Evolutionary conservation across 2,113 vertebrate genomes (phyloP), one percentile per base, ranked within the genome.

Genomic region (Toxotes jaculatrix): DNA sequence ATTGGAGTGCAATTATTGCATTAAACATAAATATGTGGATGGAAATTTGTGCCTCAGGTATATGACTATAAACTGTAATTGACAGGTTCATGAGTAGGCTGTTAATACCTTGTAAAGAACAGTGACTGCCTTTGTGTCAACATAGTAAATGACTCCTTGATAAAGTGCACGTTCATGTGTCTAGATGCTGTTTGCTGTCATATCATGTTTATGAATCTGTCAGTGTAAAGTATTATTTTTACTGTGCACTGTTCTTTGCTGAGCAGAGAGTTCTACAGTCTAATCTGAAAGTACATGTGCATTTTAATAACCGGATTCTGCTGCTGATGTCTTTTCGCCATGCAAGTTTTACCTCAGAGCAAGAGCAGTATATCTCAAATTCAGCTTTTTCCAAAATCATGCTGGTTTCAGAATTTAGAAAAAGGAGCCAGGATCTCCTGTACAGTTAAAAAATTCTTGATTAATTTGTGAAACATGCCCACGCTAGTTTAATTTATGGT

Each of bases 401-500:
- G 0, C 31, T 51, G 13, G 21, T 63, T 77, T 23, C 17, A 71
- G 21, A 68, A 66, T 77, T 74, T 53, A 14, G 27, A 72, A 5
- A 79, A 80, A 45, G 9, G 16, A 27, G 34, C 6, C n/a, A 65
- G 43, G 12, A 38, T 76, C 62, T 84, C 80, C 9, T 56, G 45
- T 59, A 36, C 16, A 21, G 32, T 76, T 59, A 75, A 80, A 69
- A 75, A 23, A 71, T 27, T 36, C 57, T 27, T 77, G 51, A 74
- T 87, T 78, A 11, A 74, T 84, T 82, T 87, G 79, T 83, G 55
- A 36, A 34, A 36, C 14, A 66, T 32, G 74, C 78, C 57, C 31
- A 38, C 75, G 1, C 56, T 75, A 31, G 80, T 86, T 88, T 88
- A 83, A 82, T 87, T 89, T 87, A 71, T 86, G 59, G 49, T 56